Conservation (phyloP, 2,797 vertebrate genomes). For the Carduelis carduelis region DNA sequence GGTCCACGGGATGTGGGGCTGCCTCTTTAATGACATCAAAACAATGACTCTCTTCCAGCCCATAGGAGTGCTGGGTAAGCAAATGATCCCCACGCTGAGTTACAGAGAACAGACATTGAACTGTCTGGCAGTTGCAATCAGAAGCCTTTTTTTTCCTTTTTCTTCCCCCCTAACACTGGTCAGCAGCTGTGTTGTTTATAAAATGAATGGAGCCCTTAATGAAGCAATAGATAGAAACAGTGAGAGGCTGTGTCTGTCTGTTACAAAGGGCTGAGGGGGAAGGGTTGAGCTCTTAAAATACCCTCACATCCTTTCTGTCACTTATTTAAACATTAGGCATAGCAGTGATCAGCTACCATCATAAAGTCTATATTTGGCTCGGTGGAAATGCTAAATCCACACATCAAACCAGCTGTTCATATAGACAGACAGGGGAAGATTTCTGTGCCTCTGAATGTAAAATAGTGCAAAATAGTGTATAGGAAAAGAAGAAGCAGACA, state of each 20-base stretch:
- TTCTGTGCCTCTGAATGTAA: not conserved
- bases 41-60: not conserved
- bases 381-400: not conserved
- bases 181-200: constrained; percentile 52
- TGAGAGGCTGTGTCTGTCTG: not conserved
- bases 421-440: not conserved
- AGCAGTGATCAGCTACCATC: not conserved
- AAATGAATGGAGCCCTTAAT: constrained; percentile 63
- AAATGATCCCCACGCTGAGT: not conserved
- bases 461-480: not conserved
- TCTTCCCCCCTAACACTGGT: not conserved
- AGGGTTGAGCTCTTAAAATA: constrained; percentile 34
- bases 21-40: not conserved
- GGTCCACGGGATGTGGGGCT: not conserved
- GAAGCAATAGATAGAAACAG: constrained; percentile 43
- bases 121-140: constrained; percentile 9
- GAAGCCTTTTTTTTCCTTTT: not conserved
- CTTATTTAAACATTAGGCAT: constrained; percentile 13
- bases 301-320: constrained; percentile 18
- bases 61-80: not conserved
- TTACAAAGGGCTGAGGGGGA: not conserved
- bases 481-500: not conserved
- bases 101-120: not conserved
- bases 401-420: not conserved
- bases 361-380: not conserved